Base-by-base conservation (phyloP, 2,888 invertebrate genomes). In the Caenorhabditis sp. region DNA sequence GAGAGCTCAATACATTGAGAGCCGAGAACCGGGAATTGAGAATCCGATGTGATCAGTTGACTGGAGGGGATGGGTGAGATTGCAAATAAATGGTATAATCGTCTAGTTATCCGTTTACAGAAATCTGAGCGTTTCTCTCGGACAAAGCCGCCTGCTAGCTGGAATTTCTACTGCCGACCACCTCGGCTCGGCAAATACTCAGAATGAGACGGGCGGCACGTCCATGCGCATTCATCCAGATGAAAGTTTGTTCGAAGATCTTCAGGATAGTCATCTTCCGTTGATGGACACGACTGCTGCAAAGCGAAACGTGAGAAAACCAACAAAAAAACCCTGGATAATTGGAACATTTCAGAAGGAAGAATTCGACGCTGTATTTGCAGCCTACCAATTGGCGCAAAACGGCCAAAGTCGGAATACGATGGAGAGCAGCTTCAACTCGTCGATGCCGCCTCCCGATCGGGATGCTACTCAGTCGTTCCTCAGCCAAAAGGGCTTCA, bases 1-100 rank as follows among this genome's bases (percentile, higher is more conserved):
- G 50, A 6, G 71, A 71, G 48, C 11, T 77, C 55, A 66, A 71
- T 37, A 32, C n/a, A 7, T 22, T 77, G 66, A 53, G 76, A 35
- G 41, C 48, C 1, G 76, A 77, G 17, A 77, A 77, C 22, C 59
- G 71, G 1, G 48, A 71, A 8, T 43, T 77, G 9, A 50, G 76
- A 13, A 61, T 48, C n/a, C 53, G 71, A n/a, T 77, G 76, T 24
- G 61, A 65, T 50, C 76, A 66, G 30, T 27, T 77, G 43, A 58
- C n/a, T 7, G 76, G 76, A 27, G 62, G 56, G 20, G 70, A 70
- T 20, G 68, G 68, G 50, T 50, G 32, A 48, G 27, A 11, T 26
- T n/a, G 20, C 7, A 7, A 22, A 3, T 11, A 6, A 8, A 17
- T 17, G 11, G 24, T 9, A 45, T 50, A 2, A 26, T 11, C 2